Conservation (phyloP, 2,888 invertebrate genomes). For the Nemurella pictetii region DNA sequence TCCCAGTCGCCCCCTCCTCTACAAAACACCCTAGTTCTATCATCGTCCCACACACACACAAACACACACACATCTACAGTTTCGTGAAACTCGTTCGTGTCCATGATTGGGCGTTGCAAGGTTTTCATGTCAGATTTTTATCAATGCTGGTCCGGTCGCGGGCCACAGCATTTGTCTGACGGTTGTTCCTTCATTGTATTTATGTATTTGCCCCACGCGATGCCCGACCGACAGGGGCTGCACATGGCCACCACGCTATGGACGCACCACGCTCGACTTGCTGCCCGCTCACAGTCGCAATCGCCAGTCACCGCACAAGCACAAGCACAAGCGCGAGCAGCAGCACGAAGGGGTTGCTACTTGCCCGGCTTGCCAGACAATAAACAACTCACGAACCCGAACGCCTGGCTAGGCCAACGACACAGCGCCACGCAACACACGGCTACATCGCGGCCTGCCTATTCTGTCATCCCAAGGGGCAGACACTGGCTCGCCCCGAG, state of each 20-base stretch:
- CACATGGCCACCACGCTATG: background rate
- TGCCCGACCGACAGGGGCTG: background rate
- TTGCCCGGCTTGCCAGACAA: background rate
- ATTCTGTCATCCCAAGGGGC: slow-evolving; percentile 24
- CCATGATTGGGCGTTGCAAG: slow-evolving; percentile 30
- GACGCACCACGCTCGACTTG: background rate
- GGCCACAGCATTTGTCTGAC: slow-evolving; percentile 23
- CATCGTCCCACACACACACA: background rate
- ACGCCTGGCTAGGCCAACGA: background rate
- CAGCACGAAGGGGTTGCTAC: background rate
- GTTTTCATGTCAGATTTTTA: slow-evolving; percentile 37
- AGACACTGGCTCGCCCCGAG: slow-evolving; percentile 9
- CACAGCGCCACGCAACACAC: background rate
- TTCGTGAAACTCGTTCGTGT: slow-evolving; percentile 28
- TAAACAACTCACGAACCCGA: background rate
- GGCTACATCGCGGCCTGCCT: background rate
- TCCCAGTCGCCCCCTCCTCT: slow-evolving; percentile 3
- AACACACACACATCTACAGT: background rate
- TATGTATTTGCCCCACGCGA: slow-evolving; percentile 37
- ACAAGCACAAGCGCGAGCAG: no score
- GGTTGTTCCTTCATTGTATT: slow-evolving; percentile 32
- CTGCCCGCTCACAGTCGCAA: background rate
- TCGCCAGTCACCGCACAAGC: background rate
- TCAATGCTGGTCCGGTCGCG: slow-evolving; percentile 13
- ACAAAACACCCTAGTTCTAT: background rate